A percentile compares a stretch with the other conserved stretches of the same genome.
These are phyloP conservation scores for Drosophila fulvimacula DNA, from an alignment of 2,888 invertebrate species.

Conservation along the genomic window DNA sequence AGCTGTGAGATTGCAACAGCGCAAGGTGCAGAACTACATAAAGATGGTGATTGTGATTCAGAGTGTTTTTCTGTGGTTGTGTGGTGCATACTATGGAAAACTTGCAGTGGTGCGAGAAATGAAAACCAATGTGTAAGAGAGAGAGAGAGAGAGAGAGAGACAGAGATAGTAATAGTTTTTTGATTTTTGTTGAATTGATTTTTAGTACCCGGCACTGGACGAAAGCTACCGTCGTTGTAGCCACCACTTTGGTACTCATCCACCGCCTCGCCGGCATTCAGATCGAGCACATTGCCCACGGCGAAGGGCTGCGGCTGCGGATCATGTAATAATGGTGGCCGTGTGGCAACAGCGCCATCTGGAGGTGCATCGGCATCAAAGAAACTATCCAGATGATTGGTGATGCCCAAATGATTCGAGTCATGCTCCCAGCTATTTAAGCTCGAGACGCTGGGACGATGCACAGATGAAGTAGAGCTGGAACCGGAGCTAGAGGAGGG, in stretches of 20 bases:
- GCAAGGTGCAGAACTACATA: slow-evolving; percentile 16
- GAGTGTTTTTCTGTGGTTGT: slow-evolving; percentile 24
- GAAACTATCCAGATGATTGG: slow-evolving; percentile 84
- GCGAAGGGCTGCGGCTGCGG: slow-evolving; percentile 77
- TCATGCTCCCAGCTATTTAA: slow-evolving; percentile 83
- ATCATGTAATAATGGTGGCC: slow-evolving; percentile 49
- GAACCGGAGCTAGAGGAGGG: slow-evolving; percentile 48
- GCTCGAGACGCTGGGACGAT: slow-evolving; percentile 42
- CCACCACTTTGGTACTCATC: slow-evolving; percentile 75
- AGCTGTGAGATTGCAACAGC: neutral
- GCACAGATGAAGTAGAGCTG: slow-evolving; percentile 37
- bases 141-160: slow-evolving; percentile 26
- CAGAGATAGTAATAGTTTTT: slow-evolving; percentile 10
- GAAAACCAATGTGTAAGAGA: neutral
- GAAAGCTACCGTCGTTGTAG: slow-evolving; percentile 80
- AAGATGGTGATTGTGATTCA: slow-evolving; percentile 16
- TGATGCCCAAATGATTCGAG: slow-evolving; percentile 81
- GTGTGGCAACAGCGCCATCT: slow-evolving; percentile 29
- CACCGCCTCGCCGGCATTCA: slow-evolving; percentile 80
- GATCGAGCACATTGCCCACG: slow-evolving; percentile 82
- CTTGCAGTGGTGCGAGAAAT: slow-evolving; percentile 51
- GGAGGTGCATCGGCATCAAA: slow-evolving; percentile 79
- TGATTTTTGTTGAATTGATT: slow-evolving; percentile 21
- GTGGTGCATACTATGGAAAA: slow-evolving; percentile 48
- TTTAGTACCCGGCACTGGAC: slow-evolving; percentile 84